A percentile compares a stretch with the other conserved stretches of the same genome.
These are phyloP conservation scores for Corticium candelabrum DNA, from an alignment of 37 sponge, comb jelly and placozoan species.

Conservation along the genomic window DNA sequence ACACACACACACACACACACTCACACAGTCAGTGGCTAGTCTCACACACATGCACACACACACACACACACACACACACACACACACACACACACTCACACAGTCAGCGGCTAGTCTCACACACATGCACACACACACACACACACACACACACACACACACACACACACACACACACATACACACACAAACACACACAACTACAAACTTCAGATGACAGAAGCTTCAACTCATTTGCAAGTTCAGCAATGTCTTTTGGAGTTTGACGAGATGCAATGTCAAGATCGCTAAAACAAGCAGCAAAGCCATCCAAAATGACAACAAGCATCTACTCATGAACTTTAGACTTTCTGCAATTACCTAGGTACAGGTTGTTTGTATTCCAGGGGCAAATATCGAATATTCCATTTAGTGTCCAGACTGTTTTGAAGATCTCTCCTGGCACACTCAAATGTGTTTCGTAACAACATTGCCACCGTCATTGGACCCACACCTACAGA, in stretches of 20 bases:
- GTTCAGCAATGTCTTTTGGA: conserved; percentile 59
- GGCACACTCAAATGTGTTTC: conserved; percentile 69
- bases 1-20: too few species aligned
- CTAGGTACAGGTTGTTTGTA: conserved; percentile 73
- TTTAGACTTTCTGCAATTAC: too few species aligned
- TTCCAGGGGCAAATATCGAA: conserved; percentile 60
- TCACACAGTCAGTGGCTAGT: too few species aligned
- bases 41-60: too few species aligned
- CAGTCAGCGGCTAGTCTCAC: too few species aligned
- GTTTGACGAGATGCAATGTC: conserved; percentile 57
- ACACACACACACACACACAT: too few species aligned
- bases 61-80: too few species aligned
- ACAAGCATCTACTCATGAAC: background rate
- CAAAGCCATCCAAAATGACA: background rate
- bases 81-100: too few species aligned
- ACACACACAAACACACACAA: too few species aligned
- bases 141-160: too few species aligned
- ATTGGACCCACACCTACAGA: conserved; percentile 86
- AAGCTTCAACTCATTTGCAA: conserved; percentile 80
- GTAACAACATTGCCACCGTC: conserved; percentile 98
- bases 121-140: too few species aligned
- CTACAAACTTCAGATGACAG: conserved; percentile 62
- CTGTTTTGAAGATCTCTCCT: background rate
- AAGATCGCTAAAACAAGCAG: conserved; percentile 33
- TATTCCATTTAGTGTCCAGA: conserved; percentile 31